These are phyloP conservation scores for Stegostoma tigrinum DNA, from an alignment of 2,113 vertebrate species.

Conservation along the genomic window DNA sequence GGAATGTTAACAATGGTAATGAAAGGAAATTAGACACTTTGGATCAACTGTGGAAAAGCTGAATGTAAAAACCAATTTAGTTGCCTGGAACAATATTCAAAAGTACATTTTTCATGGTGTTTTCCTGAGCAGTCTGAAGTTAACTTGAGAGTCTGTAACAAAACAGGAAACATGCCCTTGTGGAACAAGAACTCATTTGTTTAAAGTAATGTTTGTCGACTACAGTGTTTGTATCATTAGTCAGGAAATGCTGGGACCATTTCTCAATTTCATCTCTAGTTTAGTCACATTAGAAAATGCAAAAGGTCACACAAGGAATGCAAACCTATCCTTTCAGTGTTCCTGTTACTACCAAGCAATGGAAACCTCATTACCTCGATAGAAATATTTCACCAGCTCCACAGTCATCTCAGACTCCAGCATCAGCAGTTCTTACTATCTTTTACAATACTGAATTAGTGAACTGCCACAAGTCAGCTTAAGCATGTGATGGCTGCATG, in stretches of 20 bases:
- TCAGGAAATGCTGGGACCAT: neutral
- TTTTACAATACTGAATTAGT: neutral
- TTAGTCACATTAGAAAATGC: neutral
- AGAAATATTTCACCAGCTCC: neutral
- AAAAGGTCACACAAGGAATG: neutral
- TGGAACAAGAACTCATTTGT: constrained; percentile 11
- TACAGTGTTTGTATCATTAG: neutral
- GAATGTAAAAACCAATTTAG: neutral
- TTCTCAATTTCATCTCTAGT: neutral
- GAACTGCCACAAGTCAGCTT: neutral
- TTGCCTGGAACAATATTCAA: neutral
- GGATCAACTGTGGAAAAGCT: neutral
- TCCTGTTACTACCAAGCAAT: no score
- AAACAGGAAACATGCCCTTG: constrained; percentile 22
- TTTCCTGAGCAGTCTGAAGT: neutral
- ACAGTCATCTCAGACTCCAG: no score
- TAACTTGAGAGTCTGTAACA: neutral
- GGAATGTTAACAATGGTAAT: neutral
- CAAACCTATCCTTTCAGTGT: neutral
- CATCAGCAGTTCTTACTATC: no score
- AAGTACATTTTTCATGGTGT: neutral
- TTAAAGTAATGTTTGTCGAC: neutral
- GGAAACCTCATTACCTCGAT: neutral
- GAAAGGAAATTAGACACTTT: neutral
- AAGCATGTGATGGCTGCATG: neutral